Evolutionary conservation across 2,888 invertebrate species (phyloP), one percentile per base, ranked within the genome.

Genomic region (Drosophila ustulata): DNA sequence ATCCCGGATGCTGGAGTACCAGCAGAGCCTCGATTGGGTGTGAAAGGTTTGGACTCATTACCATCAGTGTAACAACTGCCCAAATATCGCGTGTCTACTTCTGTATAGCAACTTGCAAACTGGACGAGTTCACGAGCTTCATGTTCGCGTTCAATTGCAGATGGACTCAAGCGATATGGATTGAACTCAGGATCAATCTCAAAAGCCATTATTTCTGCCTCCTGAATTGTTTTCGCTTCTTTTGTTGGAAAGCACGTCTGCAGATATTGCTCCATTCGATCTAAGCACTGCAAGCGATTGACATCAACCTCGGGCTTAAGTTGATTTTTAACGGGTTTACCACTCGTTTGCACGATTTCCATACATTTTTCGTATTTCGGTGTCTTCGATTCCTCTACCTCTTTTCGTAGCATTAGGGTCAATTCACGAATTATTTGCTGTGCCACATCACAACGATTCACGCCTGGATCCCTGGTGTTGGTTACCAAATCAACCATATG

Each of bases 121-220:
- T 7, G 11, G 6, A 2, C 23, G 30, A 34, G 7, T 3, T 28
- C 26, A 3, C 39, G 7, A 8, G 30, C 18, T 41, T 52, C 28
- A 3, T n/a, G 4, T 41, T 41, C 28, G 1, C 9, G 3, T 5
- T 34, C 47, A 34, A 5, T n/a, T 9, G 6, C 34, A 9, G 1
- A 1, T n/a, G n/a, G n/a, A 28, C 34, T 9, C 5, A 11, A 51
- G 9, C 6, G 7, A 23, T 37, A 23, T 2, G 79, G 71, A 25
- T 53, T 30, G 23, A 85, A 83, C 1, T 67, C 32, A 1, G 87
- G 80, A 53, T 80, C 80, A 1, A 32, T 7, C 46, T 88, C 85
- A 3, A 87, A 71, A 0, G 28, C 71, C 3, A 46, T 66, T 4
- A 83, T 71, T 53, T 83, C 81, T 1, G 0, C 26, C 1, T 28